phyloP scores from a whole-genome alignment of 2,888 invertebrate species.

The Drosophila mimica region DNA sequence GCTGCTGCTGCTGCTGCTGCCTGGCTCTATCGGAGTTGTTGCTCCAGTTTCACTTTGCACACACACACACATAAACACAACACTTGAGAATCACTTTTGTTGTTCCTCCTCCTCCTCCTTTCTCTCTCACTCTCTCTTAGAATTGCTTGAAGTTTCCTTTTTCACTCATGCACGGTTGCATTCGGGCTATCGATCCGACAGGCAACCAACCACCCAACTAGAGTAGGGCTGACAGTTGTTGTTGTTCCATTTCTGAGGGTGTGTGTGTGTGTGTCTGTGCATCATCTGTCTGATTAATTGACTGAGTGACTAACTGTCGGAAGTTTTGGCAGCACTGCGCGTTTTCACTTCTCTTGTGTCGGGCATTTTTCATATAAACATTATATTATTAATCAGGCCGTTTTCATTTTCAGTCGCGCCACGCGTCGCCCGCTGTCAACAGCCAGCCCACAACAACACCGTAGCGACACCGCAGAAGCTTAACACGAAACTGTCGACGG shows the following conservation, averaged over 20 bases:
- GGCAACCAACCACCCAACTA: constrained; percentile 61
- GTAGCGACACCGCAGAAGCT: constrained; percentile 60
- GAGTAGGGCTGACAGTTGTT: constrained; percentile 33
- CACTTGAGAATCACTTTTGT: constrained; percentile 42
- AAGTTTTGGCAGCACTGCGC: constrained; percentile 6
- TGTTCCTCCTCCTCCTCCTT: constrained; percentile 10
- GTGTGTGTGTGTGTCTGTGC: constrained; percentile 18
- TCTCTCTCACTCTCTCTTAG: constrained; percentile 5
- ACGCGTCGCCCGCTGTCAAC: constrained; percentile 50
- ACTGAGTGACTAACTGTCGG: constrained; percentile 18
- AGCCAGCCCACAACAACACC: constrained; percentile 37
- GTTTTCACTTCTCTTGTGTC: constrained; percentile 29
- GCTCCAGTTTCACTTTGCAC: constrained; percentile 49
- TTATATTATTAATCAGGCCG: constrained; percentile 46
- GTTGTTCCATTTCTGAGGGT: constrained; percentile 32
- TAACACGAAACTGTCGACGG: constrained; percentile 59
- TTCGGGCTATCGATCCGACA: constrained; percentile 67
- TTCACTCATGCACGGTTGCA: constrained; percentile 72
- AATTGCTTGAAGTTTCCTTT: constrained; percentile 14
- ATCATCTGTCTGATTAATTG: constrained; percentile 11
- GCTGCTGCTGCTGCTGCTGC: background rate
- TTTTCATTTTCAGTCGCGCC: constrained; percentile 59
- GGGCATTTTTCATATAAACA: constrained; percentile 17
- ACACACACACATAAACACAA: background rate
- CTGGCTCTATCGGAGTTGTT: constrained; percentile 34